Conservation (phyloP, 2,113 vertebrate species). For the Nothoprocta perdicaria region DNA sequence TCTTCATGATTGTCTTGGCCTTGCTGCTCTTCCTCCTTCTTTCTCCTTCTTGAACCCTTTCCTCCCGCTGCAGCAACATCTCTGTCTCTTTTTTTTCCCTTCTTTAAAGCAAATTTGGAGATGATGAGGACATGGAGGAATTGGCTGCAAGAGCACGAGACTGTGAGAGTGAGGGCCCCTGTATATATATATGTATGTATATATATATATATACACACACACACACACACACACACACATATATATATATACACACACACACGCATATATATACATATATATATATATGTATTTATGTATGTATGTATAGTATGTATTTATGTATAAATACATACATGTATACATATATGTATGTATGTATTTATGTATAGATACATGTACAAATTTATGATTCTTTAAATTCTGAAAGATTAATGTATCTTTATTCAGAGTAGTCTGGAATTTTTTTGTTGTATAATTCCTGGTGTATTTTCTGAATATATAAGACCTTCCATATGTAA, state of each 20-base stretch:
- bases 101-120: not conserved
- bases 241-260: no score
- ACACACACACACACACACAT: no score
- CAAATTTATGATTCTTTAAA: not conserved
- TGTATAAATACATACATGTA: no score
- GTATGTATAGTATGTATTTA: no score
- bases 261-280: no score
- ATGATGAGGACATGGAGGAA: not conserved
- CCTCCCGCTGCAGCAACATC: accelerated
- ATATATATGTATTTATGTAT: no score
- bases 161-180: not conserved
- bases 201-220: no score
- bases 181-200: no score
- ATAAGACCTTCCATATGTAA: not conserved
- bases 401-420: not conserved
- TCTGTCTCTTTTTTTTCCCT: not conserved
- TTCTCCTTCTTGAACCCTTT: not conserved
- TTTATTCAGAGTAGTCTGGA: not conserved
- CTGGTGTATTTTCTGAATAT: not conserved
- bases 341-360: no score
- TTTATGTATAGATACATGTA: no score
- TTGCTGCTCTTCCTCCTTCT: not conserved
- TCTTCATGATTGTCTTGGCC: no score
- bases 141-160: not conserved
- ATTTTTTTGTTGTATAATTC: not conserved